Base-by-base conservation (phyloP, 2,888 invertebrate species). In the Sesia apiformis region DNA sequence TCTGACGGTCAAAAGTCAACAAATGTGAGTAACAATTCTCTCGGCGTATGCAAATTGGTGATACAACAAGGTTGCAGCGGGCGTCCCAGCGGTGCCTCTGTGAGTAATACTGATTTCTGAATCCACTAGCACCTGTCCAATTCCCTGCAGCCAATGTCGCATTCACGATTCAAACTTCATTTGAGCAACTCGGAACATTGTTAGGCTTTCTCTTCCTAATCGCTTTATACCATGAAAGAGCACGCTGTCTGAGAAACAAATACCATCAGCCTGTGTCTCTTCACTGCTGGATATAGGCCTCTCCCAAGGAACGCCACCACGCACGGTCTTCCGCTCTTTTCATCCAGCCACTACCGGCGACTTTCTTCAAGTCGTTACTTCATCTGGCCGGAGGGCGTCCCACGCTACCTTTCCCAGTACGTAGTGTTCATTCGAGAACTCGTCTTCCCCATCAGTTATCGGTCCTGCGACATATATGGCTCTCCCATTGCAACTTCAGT, bases 111-210 rank as follows among this genome's bases (percentile, higher is more conserved):
- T 71, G 75, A 77, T 72, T 75, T 67, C 72, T 72, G 71, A 70
- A 75, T 72, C 69, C 67, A 50, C 39, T 50, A 5, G 67, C 76
- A 80, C 79, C 81, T 81, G 76, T 72, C 69, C 73, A 67, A 76
- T 77, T 75, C 76, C 70, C 70, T 60, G 5, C 55, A 56, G 57
- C 60, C 61, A 58, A 72, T 66, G 64, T 70, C 65, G 66, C 70
- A 70, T 78, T 75, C 69, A 70, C 69, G 67, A 76, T 81, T 73
- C 76, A 73, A 76, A 77, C 72, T 76, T 70, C 67, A 78, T 80
- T 77, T 69, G 58, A 46, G 46, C 62, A 56, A 52, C 64, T 62
- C 59, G 61, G 61, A 64, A 72, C 66, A 67, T 66, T 72, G 64
- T 70, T 62, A 58, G 54, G 55, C 52, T 54, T 50, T 38, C 38